Base-by-base conservation (phyloP, 2,888 invertebrate species). In the Zhengitettix transpicula region DNA sequence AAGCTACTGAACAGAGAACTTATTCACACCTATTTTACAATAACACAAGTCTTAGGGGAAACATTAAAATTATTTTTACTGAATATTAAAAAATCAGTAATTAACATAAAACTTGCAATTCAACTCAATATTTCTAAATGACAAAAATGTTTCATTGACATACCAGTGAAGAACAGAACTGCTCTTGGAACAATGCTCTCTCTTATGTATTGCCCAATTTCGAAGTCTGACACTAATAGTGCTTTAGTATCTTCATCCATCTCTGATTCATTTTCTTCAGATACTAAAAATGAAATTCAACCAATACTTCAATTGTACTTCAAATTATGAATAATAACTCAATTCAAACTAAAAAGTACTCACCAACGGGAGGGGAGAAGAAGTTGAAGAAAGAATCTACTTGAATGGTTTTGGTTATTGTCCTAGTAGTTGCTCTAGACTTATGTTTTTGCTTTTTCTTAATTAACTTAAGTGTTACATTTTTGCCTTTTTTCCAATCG, bases 321-420 rank as follows among this genome's bases (percentile, higher is more conserved):
- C 15, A 12, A 3, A 15, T 56, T 16, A 40, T 41, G 16, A 59
- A 15, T 52, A 52, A 52, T 15, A 47, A 11, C 15, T 52, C 16
- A n/a, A 17, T 56, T 60, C 16, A 57, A 15, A 59, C n/a, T 17
- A 58, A 16, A 58, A 40, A 52, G 14, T 15, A 65, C 69, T 69
- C 68, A 78, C 78, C 73, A 64, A 73, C 77, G 47, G 97, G 97
- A 55, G 97, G 97, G 66, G 81, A 84, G 77, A 99, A 99, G 81
- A 99, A 99, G 77, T 98, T 98, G 79, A 99, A 99, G 81, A 99
- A 99, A 0, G 97, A 98, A 74, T 98, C 97, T 60, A 90, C 93
- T 70, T 92, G 91, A 66, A 98, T 91, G 58, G 89, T 89, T 78
- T 95, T 97, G 57, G 90, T 91, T 65, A 98, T 87, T n/a, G 92